Evolutionary conservation across 2,797 vertebrate genomes (phyloP).

Genomic region (Octomys mimax): DNA sequence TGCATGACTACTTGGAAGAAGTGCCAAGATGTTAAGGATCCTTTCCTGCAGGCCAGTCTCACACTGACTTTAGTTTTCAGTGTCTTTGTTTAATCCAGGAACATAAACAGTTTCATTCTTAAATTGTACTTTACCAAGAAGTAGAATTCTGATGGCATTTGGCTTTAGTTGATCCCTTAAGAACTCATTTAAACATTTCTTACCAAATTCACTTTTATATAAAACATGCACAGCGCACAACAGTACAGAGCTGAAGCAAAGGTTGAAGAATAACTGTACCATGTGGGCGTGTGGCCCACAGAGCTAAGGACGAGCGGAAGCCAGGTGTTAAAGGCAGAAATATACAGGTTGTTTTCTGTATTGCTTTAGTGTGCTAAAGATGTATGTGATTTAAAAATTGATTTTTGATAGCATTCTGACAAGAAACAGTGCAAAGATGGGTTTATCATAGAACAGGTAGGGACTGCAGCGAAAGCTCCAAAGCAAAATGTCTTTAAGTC

Average conservation of each 20-base stretch:
- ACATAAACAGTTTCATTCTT: too few species aligned
- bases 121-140: conserved; percentile 66
- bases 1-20: conserved; percentile 1
- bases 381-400: conserved; percentile 19
- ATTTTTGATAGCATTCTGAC: conserved; percentile 1
- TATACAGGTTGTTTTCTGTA: neutral
- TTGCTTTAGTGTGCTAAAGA: conserved; percentile 52
- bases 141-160: conserved; percentile 58
- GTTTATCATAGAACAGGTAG: conserved; percentile 23
- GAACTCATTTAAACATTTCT: conserved; percentile 75
- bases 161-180: conserved; percentile 55
- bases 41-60: neutral
- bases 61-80: conserved; percentile 13
- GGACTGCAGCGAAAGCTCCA: conserved; percentile 15
- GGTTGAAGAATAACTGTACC: conserved; percentile 26
- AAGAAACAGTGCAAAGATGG: conserved; percentile 12
- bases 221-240: conserved; percentile 32
- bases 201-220: conserved; percentile 52
- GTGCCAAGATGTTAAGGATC: neutral
- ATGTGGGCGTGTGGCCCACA: neutral
- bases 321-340: neutral
- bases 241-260: conserved; percentile 41
- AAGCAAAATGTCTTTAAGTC: conserved; percentile 38
- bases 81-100: conserved; percentile 59
- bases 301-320: neutral